A percentile compares a stretch with the other conserved stretches of the same genome.
phyloP scores from a whole-genome alignment of 2,888 invertebrate species.

The Eilema caniola region DNA sequence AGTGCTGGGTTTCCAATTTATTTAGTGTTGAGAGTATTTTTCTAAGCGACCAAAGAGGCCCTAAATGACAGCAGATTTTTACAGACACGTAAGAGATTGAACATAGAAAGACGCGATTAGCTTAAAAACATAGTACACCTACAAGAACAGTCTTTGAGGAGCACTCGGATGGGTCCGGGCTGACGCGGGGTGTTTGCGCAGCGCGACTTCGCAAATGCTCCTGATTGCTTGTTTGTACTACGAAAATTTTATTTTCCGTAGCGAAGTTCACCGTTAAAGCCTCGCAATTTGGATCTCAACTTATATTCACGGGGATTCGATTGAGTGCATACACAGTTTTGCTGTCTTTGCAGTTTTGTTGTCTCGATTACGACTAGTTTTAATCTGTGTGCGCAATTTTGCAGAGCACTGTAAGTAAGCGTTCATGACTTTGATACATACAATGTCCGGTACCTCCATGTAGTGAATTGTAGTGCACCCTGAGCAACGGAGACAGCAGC shows the following conservation, averaged over 20 bases:
- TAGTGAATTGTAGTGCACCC: no score
- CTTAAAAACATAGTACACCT: not conserved
- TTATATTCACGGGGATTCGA: conserved; percentile 32
- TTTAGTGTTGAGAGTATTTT: not conserved
- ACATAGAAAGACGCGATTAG: not conserved
- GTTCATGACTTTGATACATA: not conserved
- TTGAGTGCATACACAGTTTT: conserved; percentile 33
- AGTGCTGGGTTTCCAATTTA: no score
- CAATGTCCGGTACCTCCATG: no score
- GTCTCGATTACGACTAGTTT: not conserved
- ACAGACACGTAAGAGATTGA: not conserved
- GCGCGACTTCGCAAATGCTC: conserved; percentile 78
- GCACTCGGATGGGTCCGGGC: conserved; percentile 58
- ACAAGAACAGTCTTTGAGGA: conserved; percentile 73
- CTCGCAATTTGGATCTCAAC: conserved; percentile 60
- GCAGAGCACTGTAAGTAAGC: not conserved
- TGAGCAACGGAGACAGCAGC: no score
- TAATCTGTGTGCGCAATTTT: not conserved
- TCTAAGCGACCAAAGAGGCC: not conserved
- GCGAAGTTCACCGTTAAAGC: conserved; percentile 61
- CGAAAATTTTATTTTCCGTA: conserved; percentile 76
- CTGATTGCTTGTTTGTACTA: conserved; percentile 84
- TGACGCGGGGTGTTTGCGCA: conserved; percentile 69
- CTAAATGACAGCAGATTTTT: not conserved
- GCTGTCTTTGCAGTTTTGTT: conserved; percentile 25